phyloP scores from a whole-genome alignment of 53 echinoderm and acorn worm genomes.

The Paracentrotus lividus region DNA sequence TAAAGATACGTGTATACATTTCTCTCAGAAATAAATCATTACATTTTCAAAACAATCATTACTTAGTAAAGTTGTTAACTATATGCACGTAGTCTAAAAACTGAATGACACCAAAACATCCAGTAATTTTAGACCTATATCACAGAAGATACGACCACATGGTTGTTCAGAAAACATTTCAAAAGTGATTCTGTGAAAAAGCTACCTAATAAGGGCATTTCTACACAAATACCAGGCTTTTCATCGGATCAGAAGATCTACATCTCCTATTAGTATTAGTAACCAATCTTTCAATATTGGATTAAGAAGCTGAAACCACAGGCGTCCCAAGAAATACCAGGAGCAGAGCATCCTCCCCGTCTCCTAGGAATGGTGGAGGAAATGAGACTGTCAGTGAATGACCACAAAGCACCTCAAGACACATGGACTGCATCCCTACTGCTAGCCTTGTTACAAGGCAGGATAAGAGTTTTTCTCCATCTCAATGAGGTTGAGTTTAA shows the following conservation, averaged over 20 bases:
- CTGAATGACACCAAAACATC: too few relatives aligned
- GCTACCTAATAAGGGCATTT: not conserved
- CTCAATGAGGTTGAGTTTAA: not conserved
- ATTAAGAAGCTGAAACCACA: not conserved
- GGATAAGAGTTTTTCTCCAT: not conserved
- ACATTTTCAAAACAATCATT: not conserved
- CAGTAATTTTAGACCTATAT: too few relatives aligned
- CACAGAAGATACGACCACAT: too few relatives aligned
- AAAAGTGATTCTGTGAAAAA: not conserved
- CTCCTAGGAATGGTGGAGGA: slow-evolving; percentile 9
- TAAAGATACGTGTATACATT: too few relatives aligned
- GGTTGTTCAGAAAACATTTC: too few relatives aligned
- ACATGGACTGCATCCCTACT: slow-evolving; percentile 17
- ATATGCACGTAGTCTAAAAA: too few relatives aligned
- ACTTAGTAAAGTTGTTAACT: too few relatives aligned
- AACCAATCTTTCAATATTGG: slow-evolving; percentile 21
- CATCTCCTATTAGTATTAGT: too few relatives aligned
- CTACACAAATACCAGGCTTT: not conserved
- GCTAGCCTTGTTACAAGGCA: not conserved
- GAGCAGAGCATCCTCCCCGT: not conserved
- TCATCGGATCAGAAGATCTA: not conserved
- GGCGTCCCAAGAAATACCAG: not conserved
- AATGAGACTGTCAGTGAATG: not conserved
- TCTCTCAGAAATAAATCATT: not conserved
- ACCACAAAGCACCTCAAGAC: slow-evolving; percentile 31